Evolutionary conservation across 1,140 invertebrate species (phyloP).

Genomic region (Hypsibius dujardini): DNA sequence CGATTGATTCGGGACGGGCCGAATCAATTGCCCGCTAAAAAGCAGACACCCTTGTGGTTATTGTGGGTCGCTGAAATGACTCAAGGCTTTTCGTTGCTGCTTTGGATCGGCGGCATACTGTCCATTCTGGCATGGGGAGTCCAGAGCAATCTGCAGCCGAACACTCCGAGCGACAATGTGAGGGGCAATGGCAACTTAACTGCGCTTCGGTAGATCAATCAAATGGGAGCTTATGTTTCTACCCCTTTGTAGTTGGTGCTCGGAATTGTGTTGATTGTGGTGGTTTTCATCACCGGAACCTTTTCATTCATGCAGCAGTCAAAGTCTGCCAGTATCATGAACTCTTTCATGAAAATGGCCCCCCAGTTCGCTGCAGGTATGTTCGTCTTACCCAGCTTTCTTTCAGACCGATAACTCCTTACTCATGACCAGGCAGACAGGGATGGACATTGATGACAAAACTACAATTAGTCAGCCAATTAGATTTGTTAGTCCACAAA

Average conservation of each 20-base stretch:
- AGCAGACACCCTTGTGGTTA: conserved; percentile 44
- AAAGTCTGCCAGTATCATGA: not conserved
- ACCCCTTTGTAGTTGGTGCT: not conserved
- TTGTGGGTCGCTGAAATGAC: conserved; percentile 47
- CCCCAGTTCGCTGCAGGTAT: conserved; percentile 7
- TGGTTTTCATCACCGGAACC: conserved; percentile 6
- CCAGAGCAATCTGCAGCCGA: conserved; percentile 34
- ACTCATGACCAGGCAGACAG: too few species aligned
- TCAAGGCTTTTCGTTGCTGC: conserved; percentile 51
- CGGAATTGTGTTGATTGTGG: not conserved
- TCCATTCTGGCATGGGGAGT: conserved; percentile 48
- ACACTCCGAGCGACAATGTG: conserved; percentile 35
- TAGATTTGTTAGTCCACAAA: not conserved
- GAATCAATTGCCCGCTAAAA: conserved; percentile 55
- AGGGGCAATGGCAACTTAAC: conserved; percentile 21
- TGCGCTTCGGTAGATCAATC: conserved; percentile 10
- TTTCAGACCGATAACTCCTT: not conserved
- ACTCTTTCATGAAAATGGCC: conserved; percentile 8
- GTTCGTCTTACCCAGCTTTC: not conserved
- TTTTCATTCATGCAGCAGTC: conserved; percentile 10
- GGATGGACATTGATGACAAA: too few species aligned
- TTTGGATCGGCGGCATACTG: conserved; percentile 55
- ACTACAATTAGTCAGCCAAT: too few species aligned
- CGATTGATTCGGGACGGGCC: conserved; percentile 80
- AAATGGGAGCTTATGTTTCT: not conserved